These are phyloP conservation scores for Pipistrellus pygmaeus DNA, from an alignment of 2,797 vertebrate species.

Conservation along the genomic window DNA sequence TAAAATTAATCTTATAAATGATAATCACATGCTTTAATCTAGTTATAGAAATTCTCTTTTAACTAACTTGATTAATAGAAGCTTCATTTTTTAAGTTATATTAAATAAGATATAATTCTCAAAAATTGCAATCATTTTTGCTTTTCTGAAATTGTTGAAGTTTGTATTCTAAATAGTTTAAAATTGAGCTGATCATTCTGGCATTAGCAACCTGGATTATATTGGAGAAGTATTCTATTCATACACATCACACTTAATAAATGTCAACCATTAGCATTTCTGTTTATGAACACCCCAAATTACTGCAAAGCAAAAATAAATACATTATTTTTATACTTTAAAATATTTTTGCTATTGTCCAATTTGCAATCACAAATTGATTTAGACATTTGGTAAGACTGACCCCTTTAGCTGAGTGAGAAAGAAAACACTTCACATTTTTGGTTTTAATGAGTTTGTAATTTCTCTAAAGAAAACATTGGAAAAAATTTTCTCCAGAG, in stretches of 20 bases:
- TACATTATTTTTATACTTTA: background rate
- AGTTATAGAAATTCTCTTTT: conserved; percentile 66
- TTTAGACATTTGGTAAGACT: conserved; percentile 38
- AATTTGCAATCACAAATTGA: background rate
- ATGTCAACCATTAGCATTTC: background rate
- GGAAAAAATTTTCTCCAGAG: background rate
- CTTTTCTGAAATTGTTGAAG: conserved; percentile 60
- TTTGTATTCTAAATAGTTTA: conserved; percentile 42
- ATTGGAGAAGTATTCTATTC: background rate
- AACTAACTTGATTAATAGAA: conserved; percentile 67
- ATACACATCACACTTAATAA: background rate
- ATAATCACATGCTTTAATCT: conserved; percentile 62
- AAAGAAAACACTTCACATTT: background rate
- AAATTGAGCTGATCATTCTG: background rate
- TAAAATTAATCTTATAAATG: conserved; percentile 69
- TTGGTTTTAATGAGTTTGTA: conserved; percentile 30
- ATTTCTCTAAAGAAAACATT: conserved; percentile 24
- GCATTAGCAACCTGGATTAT: background rate
- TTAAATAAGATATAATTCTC: conserved; percentile 53
- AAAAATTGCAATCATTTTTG: conserved; percentile 49
- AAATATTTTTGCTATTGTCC: background rate
- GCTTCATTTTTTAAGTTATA: conserved; percentile 41
- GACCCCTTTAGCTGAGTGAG: background rate
- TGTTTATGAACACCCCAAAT: background rate
- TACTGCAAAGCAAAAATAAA: background rate